Percentiles rank a stretch among this genome's conserved stretches.
phyloP scores from a whole-genome alignment of 2,888 invertebrate species.

The Drosophila percnosoma region DNA sequence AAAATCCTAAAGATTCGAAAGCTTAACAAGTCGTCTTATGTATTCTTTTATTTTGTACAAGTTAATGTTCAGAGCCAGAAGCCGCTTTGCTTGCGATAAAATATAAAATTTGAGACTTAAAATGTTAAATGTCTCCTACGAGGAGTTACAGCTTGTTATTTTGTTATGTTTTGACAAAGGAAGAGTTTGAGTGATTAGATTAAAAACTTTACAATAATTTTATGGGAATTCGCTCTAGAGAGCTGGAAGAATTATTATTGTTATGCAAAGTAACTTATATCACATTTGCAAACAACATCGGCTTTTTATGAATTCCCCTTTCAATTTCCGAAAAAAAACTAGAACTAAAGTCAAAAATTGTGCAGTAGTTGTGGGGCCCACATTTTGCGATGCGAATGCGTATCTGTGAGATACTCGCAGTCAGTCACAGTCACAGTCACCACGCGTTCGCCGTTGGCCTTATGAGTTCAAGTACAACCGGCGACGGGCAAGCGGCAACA shows the following conservation, averaged over 20 bases:
- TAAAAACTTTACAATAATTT: background rate
- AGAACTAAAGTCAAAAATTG: slow-evolving; percentile 14
- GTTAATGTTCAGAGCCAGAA: background rate
- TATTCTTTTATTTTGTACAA: background rate
- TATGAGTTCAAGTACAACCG: slow-evolving; percentile 76
- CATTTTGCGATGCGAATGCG: slow-evolving; percentile 28
- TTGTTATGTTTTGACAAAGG: too few relatives aligned
- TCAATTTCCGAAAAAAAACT: background rate
- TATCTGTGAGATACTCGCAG: slow-evolving; percentile 56
- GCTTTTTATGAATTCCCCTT: background rate
- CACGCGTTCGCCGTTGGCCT: slow-evolving; percentile 52
- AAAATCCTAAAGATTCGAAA: background rate
- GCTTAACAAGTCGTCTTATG: background rate
- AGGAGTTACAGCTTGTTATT: background rate
- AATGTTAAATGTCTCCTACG: background rate
- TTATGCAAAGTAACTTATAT: background rate
- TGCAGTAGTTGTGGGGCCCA: slow-evolving; percentile 20
- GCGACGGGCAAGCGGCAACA: slow-evolving; percentile 46
- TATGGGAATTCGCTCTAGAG: background rate
- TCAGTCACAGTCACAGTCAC: slow-evolving; percentile 28
- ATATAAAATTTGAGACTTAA: background rate
- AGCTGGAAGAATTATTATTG: background rate
- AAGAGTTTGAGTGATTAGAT: background rate
- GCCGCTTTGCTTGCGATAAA: background rate
- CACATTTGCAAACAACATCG: background rate